These are phyloP conservation scores for Apodemus speciosus DNA, from an alignment of 2,113 vertebrate species.

Conservation along the genomic window DNA sequence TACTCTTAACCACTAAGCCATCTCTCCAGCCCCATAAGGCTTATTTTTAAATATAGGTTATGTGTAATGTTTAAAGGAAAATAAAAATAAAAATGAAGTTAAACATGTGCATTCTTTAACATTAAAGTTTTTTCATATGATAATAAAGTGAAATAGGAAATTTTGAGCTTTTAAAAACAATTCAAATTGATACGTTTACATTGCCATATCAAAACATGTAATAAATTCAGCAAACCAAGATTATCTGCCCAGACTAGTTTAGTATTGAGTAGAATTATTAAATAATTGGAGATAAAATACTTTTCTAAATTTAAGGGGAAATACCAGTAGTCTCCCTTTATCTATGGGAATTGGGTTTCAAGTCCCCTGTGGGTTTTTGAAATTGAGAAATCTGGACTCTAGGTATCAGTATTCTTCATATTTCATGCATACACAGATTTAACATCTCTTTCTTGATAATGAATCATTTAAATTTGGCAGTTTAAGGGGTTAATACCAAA, in stretches of 20 bases:
- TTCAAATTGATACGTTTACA: not conserved
- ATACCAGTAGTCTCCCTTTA: not conserved
- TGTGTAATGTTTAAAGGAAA: conserved; percentile 15
- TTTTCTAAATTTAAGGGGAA: conserved; percentile 30
- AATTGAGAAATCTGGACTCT: not conserved
- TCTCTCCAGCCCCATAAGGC: not conserved
- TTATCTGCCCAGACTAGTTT: conserved; percentile 26
- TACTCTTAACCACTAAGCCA: not conserved
- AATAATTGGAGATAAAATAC: conserved; percentile 9
- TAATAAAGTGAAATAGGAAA: not conserved
- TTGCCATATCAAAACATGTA: not conserved
- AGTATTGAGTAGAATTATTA: conserved; percentile 40
- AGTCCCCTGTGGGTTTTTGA: not conserved
- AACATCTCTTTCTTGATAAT: not conserved
- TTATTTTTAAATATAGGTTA: not conserved
- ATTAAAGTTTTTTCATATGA: not conserved
- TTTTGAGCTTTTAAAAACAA: not conserved
- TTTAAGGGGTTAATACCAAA: not conserved
- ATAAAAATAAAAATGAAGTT: not conserved
- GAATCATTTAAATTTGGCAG: not conserved
- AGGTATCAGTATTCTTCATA: not conserved
- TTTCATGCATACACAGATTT: not conserved
- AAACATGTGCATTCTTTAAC: not conserved
- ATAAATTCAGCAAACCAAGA: not conserved
- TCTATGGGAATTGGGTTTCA: not conserved